Percentiles rank a stretch among this genome's conserved stretches.
Evolutionary conservation across 2,888 invertebrate genomes (phyloP).

Genomic region (Acleris sparsana): DNA sequence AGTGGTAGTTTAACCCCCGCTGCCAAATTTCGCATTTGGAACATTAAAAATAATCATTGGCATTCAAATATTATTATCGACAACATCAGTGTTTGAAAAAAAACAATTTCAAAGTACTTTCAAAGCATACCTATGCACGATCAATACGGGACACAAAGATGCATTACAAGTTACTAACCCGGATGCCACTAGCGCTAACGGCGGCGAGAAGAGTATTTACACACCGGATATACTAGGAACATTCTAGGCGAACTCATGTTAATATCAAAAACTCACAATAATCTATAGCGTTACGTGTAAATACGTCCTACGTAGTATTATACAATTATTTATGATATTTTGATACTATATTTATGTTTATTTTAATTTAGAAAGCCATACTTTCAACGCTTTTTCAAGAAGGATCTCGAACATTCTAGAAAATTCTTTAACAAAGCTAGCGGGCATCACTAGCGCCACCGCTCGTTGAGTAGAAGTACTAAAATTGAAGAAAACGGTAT

Average conservation of each 20-base stretch:
- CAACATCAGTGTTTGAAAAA: constrained; percentile 8
- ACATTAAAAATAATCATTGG: no score
- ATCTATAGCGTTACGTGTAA: constrained; percentile 39
- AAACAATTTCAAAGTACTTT: not conserved
- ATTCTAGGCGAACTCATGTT: constrained; percentile 56
- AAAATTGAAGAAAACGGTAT: constrained; percentile 35
- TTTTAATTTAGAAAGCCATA: constrained; percentile 44
- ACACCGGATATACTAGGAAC: constrained; percentile 63
- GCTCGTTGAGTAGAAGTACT: constrained; percentile 49
- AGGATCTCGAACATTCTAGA: constrained; percentile 65
- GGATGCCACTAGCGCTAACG: constrained; percentile 58
- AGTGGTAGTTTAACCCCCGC: no score
- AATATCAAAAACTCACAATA: constrained; percentile 37
- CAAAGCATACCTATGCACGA: constrained; percentile 1
- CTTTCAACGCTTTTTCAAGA: constrained; percentile 47
- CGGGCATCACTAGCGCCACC: constrained; percentile 45
- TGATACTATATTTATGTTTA: not conserved
- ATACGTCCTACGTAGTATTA: not conserved
- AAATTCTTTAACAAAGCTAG: constrained; percentile 42
- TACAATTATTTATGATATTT: constrained; percentile 7
- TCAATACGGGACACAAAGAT: constrained; percentile 27
- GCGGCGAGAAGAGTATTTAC: constrained; percentile 53
- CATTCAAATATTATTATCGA: no score
- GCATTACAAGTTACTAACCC: constrained; percentile 39
- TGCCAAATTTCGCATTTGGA: no score